Percentiles rank a stretch among this genome's conserved stretches.
phyloP scores from a whole-genome alignment of 2,113 vertebrate genomes.

The Harpagus bidentatus region DNA sequence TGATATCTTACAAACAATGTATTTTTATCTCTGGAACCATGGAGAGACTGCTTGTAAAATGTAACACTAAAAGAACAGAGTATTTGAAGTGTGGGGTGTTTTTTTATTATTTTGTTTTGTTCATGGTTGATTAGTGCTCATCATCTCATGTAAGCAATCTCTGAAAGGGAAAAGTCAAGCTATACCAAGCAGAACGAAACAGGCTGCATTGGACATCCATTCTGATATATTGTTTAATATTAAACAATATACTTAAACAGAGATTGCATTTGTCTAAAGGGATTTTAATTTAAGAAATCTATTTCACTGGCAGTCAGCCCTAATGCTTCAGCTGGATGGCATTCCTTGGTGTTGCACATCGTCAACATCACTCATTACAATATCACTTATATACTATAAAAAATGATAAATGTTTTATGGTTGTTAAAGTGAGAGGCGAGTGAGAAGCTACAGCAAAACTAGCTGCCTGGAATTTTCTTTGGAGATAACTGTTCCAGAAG shows the following conservation, averaged over 20 bases:
- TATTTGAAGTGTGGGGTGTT: background rate
- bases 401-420: background rate
- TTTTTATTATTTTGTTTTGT: background rate
- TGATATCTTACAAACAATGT: too few species aligned
- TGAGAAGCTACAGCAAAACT: background rate
- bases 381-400: background rate
- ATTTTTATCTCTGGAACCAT: background rate
- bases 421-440: background rate
- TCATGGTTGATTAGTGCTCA: background rate
- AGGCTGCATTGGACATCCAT: background rate
- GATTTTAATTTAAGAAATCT: constrained; percentile 38
- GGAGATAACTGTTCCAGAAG: background rate
- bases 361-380: background rate
- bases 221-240: background rate
- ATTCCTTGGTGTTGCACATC: background rate
- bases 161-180: background rate
- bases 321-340: constrained; percentile 8
- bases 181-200: background rate
- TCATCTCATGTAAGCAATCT: background rate
- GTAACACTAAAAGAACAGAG: background rate
- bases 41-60: background rate
- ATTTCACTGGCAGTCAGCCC: constrained; percentile 10
- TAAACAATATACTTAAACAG: background rate
- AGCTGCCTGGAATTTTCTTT: background rate
- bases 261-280: background rate